Base-by-base conservation (phyloP, 1,140 invertebrate genomes). In the Drosophila neocordata region DNA sequence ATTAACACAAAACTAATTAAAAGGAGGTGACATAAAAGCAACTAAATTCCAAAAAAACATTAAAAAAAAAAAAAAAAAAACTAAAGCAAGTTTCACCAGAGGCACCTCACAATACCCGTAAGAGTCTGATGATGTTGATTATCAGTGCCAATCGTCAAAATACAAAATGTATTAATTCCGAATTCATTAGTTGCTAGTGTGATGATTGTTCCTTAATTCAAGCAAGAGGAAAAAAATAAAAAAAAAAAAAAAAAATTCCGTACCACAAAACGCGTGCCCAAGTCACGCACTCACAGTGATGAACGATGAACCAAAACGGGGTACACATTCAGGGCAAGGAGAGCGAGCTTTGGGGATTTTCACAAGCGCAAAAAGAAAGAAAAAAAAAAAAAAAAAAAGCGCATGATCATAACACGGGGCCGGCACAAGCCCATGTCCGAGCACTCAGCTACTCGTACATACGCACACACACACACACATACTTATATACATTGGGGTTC, bases 81-180 rank as follows among this genome's bases (percentile, higher is more conserved):
- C 41, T 20, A 48, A 12, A 20, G 41, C 41, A 48, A 48, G 41
- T 44, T 44, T 44, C 41, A 44, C 13, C 38, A 5, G 24, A 38
- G 13, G 12, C 5, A 7, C 1, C 1, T 0, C 2, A 7, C 6
- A 44, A 44, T 6, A 31, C 6, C 7, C 6, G 27, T 8, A 44
- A 44, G 15, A 44, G 12, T 44, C 6, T 15, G 41, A 48, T 20
- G 15, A 18, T 48, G 15, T 48, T 48, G 15, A 48, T 48, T 48
- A 48, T 48, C 41, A 48, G 41, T 18, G 41, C 15, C 41, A 48
- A 48, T 48, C 41, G 15, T 48, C 41, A 44, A 37, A 34, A 11
- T 37, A 37, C 38, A 66, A 74, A 82, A 80, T 80, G 77, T 80
- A 82, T 82, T 78, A 81, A 82, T 82, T 78, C 68, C 61, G 58